A percentile compares a stretch with the other conserved stretches of the same genome.
These are phyloP conservation scores for Phallusia fumigata DNA, from an alignment of 23 tunicate genomes.

Conservation along the genomic window DNA sequence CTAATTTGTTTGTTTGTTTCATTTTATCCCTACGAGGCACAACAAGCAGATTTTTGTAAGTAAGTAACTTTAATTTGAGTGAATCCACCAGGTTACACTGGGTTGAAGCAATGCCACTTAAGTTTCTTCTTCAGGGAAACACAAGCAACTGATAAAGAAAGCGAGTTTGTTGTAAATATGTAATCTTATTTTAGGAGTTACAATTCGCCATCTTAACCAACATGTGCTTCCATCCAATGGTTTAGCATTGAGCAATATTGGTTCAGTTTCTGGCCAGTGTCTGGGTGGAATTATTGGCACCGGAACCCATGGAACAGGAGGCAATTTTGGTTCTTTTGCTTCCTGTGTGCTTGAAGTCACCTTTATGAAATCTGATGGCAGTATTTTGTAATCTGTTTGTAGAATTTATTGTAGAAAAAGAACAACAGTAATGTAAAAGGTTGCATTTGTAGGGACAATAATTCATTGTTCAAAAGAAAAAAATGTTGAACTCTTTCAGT, in stretches of 20 bases:
- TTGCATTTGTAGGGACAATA: slow-evolving; percentile 18
- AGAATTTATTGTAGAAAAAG: too few species aligned
- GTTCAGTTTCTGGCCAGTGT: slow-evolving; percentile 32
- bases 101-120: too few species aligned
- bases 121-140: too few species aligned
- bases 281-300: slow-evolving; percentile 48
- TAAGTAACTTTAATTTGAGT: too few species aligned
- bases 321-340: slow-evolving; percentile 36
- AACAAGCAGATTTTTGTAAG: too few species aligned
- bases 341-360: slow-evolving; percentile 29
- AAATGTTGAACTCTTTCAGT: slow-evolving; percentile 10
- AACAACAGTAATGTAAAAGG: too few species aligned
- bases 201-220: slow-evolving; percentile 21
- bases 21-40: too few species aligned
- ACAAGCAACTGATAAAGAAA: too few species aligned
- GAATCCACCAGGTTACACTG: too few species aligned
- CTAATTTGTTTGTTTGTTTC: too few species aligned
- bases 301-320: slow-evolving; percentile 47
- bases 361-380: slow-evolving; percentile 23
- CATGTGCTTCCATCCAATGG: slow-evolving; percentile 28
- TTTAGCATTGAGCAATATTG: slow-evolving; percentile 17
- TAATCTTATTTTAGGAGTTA: slow-evolving; percentile 29
- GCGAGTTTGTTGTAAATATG: too few species aligned
- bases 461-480: slow-evolving; percentile 24
- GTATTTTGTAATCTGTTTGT: background rate